Base-by-base conservation (phyloP, 2,113 vertebrate genomes). In the Gadus chalcogrammus region DNA sequence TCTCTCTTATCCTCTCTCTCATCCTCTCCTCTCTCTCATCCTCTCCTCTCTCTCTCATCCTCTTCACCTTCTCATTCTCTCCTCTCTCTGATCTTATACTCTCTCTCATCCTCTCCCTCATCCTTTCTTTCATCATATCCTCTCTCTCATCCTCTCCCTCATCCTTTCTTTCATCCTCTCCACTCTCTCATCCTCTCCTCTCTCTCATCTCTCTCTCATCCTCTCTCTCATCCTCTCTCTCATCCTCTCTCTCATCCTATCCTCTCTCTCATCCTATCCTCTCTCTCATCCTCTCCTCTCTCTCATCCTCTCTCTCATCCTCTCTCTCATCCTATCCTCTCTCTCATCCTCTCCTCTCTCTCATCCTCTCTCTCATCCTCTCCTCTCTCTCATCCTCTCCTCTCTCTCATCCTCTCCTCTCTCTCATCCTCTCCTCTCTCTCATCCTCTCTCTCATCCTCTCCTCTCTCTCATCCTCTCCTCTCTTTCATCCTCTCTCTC, bases 401-500 rank as follows among this genome's bases (percentile, higher is more conserved):
- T 20, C 20, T 20, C 20, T 20, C 20, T 20, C 20, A 20, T 1
- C 18, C 16, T 28, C n/a, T 20, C 20, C 20, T 20, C 20, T 20
- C 20, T 20, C 20, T 20, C 20, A 20, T 20, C 20, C 20, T 20
- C 20, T 27, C 52, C 20, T 17, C 31, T 27, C 31, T 27, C 18
- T 69, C 60, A 22, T 1, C 18, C 16, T 28, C n/a, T 18, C 20
- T 75, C 31, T 59, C 1, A 55, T 74, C 35, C 35, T 56, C 70
- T 55, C 38, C 6, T 22, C 42, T 18, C 20, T 75, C 31, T 59
- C 1, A 55, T 74, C 72, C 72, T 27, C 35, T 65, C 12, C 67
- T 74, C 68, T 70, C 55, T n/a, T 69, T 52, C 1, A 20, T 63
- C 35, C 56, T 56, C 66, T 61, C 35, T 27, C 65, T 69, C 61